Percentiles rank a stretch among this genome's conserved stretches.
Evolutionary conservation across 2,113 vertebrate genomes (phyloP).

Genomic region (Oostethus manadensis): DNA sequence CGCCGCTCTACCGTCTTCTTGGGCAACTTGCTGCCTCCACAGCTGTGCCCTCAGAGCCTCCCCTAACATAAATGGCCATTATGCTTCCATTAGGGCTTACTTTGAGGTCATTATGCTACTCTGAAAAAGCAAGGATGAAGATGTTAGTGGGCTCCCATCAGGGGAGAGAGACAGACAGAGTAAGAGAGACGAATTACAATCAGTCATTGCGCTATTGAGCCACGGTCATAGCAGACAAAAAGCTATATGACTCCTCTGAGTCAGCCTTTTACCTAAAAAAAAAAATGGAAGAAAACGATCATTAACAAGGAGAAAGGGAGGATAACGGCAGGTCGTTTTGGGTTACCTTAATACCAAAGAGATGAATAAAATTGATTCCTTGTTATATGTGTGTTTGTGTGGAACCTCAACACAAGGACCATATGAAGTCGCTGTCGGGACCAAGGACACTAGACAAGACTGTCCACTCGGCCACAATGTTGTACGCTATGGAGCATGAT

Average conservation of each 20-base stretch:
- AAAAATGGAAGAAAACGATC: constrained; percentile 39
- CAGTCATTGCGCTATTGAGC: constrained; percentile 57
- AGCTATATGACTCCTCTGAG: constrained; percentile 49
- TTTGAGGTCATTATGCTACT: constrained; percentile 64
- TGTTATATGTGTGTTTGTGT: too few relatives aligned
- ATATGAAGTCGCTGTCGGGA: too few relatives aligned
- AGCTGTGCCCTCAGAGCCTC: constrained; percentile 58
- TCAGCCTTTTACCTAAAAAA: constrained; percentile 54
- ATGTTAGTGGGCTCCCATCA: constrained; percentile 64
- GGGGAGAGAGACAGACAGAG: constrained; percentile 49
- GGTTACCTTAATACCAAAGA: constrained; percentile 23
- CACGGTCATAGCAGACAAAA: constrained; percentile 62
- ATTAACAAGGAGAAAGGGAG: constrained; percentile 47
- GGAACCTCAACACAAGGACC: too few relatives aligned
- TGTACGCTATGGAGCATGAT: too few relatives aligned
- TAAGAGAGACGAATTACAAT: constrained; percentile 59
- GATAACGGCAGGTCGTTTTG: constrained; percentile 24
- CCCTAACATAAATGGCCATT: constrained; percentile 69
- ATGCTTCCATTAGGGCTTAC: constrained; percentile 70
- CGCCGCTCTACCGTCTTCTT: constrained; percentile 38
- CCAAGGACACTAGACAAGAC: too few relatives aligned
- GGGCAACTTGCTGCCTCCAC: constrained; percentile 48
- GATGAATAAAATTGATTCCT: constrained; percentile 2
- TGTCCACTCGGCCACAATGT: too few relatives aligned
- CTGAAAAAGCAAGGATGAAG: constrained; percentile 62